Percentiles rank a stretch among this genome's conserved stretches.
Conservation (phyloP, 1,140 invertebrate species). For the Heliconius eleuchia region DNA sequence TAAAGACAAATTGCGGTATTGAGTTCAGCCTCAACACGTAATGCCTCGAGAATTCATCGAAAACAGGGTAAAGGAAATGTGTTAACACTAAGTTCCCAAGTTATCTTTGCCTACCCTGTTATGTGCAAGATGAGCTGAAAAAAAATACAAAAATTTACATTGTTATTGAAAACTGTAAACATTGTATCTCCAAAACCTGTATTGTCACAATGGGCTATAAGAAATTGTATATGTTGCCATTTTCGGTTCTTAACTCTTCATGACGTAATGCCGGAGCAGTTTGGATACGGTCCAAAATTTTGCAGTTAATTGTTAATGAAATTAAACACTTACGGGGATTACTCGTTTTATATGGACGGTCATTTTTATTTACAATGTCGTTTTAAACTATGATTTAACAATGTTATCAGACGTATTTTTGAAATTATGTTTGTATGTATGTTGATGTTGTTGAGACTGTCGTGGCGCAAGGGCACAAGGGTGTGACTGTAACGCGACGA, state of each 20-base stretch:
- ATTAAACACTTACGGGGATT: conserved; percentile 35
- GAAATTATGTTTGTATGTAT: neutral
- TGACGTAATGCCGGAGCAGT: conserved; percentile 17
- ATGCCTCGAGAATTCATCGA: too few species aligned
- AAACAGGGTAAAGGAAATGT: too few species aligned
- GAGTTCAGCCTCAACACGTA: too few species aligned
- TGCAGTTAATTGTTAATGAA: conserved; percentile 37
- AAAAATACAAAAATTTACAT: neutral
- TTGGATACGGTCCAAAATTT: conserved; percentile 31
- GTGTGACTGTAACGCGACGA: too few species aligned
- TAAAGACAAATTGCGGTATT: too few species aligned
- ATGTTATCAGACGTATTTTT: neutral
- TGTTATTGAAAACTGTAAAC: conserved; percentile 2
- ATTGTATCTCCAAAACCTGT: conserved; percentile 1
- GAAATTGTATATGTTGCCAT: conserved; percentile 8
- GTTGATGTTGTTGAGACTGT: too few species aligned
- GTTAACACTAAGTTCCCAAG: too few species aligned
- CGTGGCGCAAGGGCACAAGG: too few species aligned
- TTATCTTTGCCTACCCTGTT: too few species aligned
- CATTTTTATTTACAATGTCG: conserved; percentile 27
- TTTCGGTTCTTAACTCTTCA: conserved; percentile 34
- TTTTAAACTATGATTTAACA: conserved; percentile 12
- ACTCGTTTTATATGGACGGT: conserved; percentile 24
- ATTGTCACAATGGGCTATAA: neutral
- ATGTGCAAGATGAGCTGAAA: too few species aligned